Evolutionary conservation across 2,113 vertebrate genomes (phyloP), one percentile per base, ranked within the genome.

Genomic region (Candoia aspera): DNA sequence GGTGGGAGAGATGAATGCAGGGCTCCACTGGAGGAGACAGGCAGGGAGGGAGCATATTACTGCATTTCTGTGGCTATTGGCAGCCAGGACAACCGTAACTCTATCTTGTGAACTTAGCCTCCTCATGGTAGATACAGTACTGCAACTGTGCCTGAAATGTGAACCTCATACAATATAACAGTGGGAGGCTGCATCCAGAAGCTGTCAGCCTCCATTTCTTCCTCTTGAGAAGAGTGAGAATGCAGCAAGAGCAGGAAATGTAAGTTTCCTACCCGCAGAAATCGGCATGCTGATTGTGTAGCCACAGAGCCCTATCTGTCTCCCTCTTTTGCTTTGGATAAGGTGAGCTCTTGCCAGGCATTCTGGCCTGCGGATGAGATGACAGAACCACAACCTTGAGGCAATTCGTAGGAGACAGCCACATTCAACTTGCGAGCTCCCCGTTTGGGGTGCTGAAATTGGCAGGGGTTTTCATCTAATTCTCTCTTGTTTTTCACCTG

Each of bases 21-120:
- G 60, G 17, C 21, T 1, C 88, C 92, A 1, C 13, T 58, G 55
- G 54, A n/a, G 23, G 8, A 68, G 87, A 59, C 33, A 86, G 15
- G 8, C 21, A 49, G 23, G 5, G 6, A 19, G 6, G 12, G 84
- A 58, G 23, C 6, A 0, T 1, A 64, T 88, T 64, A 57, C 95
- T 96, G 37, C 4, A 49, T 96, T 96, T 96, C 96, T 2, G 55
- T 87, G 83, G 49, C n/a, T 86, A 90, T 95, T 94, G 95, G 96
- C 94, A 88, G 55, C 86, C 0, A 0, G 84, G 85, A 62, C 88
- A 64, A 89, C 73, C 57, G 96, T 94, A 97, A 97, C 90, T 23
- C 92, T 91, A 96, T 90, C 96, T 79, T 33, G 24, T 0, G 2
- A 88, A 91, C 55, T 91, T 94, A 94, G 91, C 94, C 96, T 95